Conservation (phyloP, 2,888 invertebrate species). For the Pegoplata infirma region DNA sequence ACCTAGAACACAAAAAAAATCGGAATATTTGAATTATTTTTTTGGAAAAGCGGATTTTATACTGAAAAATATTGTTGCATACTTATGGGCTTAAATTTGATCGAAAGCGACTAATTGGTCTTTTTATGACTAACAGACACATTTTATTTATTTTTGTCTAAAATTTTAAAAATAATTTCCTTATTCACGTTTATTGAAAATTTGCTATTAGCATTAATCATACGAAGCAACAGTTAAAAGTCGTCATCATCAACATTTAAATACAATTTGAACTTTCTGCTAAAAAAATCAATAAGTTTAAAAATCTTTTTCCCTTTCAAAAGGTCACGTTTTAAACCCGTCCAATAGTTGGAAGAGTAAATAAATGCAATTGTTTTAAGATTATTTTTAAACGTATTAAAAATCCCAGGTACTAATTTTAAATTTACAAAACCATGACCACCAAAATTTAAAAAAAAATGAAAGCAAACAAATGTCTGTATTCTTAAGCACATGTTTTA, state of each 20-base stretch:
- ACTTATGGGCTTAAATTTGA: too few species aligned
- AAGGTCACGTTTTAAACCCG: constrained; percentile 53
- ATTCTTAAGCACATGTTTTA: constrained; percentile 45
- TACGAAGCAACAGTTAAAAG: constrained; percentile 21
- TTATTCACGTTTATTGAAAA: constrained; percentile 19
- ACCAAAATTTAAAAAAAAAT: constrained; percentile 18
- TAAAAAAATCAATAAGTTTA: constrained; percentile 50
- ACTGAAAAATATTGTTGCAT: too few species aligned
- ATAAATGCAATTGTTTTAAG: constrained; percentile 38
- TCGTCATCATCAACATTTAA: constrained; percentile 10
- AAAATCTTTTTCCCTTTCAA: constrained; percentile 20
- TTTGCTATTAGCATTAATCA: not conserved
- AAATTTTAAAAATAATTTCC: not conserved
- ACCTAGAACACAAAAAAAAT: too few species aligned
- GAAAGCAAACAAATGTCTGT: constrained; percentile 16
- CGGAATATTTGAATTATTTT: too few species aligned
- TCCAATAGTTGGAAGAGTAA: constrained; percentile 4
- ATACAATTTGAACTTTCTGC: constrained; percentile 1
- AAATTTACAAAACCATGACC: constrained; percentile 19
- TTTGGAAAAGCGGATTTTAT: too few species aligned
- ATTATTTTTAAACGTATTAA: constrained; percentile 43
- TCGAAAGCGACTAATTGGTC: too few species aligned
- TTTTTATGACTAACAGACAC: too few species aligned
- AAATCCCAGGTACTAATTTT: not conserved
- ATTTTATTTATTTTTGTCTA: too few species aligned